Conservation (phyloP, 2,113 vertebrate genomes). For the Trematocara stigmaticum region DNA sequence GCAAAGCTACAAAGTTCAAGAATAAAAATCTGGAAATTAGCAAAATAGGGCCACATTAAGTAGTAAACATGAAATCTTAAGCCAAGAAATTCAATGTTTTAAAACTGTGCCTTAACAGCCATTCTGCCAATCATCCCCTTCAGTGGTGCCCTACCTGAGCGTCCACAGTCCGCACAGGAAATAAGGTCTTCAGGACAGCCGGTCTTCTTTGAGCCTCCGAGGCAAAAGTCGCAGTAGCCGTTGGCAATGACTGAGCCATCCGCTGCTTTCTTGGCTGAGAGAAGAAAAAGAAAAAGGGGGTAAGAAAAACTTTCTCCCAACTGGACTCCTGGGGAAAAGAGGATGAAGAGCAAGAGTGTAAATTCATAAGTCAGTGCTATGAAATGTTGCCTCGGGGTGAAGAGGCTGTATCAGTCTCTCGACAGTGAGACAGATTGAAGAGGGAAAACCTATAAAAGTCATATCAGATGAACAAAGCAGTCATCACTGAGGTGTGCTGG, state of each 20-base stretch:
- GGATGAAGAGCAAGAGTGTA: background rate
- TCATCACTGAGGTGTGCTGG: background rate
- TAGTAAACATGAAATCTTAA: background rate
- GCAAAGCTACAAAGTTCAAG: background rate
- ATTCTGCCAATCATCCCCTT: constrained; percentile 58
- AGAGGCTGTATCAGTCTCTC: background rate
- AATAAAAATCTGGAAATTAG: background rate
- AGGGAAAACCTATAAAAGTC: background rate
- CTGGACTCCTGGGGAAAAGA: background rate
- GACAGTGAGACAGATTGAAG: background rate
- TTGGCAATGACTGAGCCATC: constrained; percentile 91
- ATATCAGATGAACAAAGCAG: background rate
- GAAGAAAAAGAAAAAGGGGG: background rate
- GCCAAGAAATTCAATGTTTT: background rate
- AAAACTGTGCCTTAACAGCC: constrained; percentile 47
- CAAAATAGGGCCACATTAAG: background rate
- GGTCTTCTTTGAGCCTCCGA: constrained; percentile 91
- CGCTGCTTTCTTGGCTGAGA: constrained; percentile 86
- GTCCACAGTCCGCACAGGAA: constrained; percentile 92
- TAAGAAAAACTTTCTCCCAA: background rate
- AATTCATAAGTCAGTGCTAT: constrained; percentile 23
- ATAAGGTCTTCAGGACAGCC: constrained; percentile 93
- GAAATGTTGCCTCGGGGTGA: constrained; percentile 14
- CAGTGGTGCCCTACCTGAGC: constrained; percentile 80
- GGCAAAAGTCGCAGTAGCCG: constrained; percentile 93